These are phyloP conservation scores for Chymomyza amoena DNA, from an alignment of 2,888 invertebrate species.

Conservation along the genomic window DNA sequence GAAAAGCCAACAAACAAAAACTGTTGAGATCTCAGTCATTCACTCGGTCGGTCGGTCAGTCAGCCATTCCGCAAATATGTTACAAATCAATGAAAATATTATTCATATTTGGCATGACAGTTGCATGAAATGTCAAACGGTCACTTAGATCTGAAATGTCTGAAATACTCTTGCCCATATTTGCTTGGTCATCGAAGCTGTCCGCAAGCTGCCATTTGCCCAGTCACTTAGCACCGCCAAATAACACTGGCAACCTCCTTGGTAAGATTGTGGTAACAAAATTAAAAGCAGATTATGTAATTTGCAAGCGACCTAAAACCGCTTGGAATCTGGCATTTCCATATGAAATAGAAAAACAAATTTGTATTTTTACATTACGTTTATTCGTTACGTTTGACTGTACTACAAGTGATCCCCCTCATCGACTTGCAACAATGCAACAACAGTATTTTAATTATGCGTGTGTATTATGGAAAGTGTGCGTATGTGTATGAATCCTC, in stretches of 20 bases:
- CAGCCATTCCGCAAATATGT: slow-evolving; percentile 45
- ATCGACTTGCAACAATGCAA: background rate
- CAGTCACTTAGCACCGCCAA: background rate
- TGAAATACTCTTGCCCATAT: slow-evolving; percentile 5
- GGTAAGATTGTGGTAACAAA: slow-evolving; percentile 6
- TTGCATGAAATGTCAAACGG: too few relatives aligned
- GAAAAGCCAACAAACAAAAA: slow-evolving; percentile 11
- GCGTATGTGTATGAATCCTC: slow-evolving; percentile 1
- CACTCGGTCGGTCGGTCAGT: background rate
- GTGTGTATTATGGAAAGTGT: background rate
- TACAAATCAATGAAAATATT: slow-evolving; percentile 44
- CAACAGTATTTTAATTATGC: background rate
- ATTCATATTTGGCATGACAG: too few relatives aligned
- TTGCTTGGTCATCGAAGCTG: slow-evolving; percentile 23
- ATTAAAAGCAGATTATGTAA: too few relatives aligned
- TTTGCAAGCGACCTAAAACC: too few relatives aligned
- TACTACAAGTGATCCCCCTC: background rate
- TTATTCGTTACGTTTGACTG: background rate
- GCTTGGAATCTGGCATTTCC: too few relatives aligned
- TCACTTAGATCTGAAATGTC: too few relatives aligned
- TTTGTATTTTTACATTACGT: background rate
- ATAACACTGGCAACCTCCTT: slow-evolving; percentile 8
- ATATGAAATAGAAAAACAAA: slow-evolving; percentile 3
- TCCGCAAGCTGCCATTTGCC: slow-evolving; percentile 5
- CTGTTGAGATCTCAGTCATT: slow-evolving; percentile 35